phyloP scores from a whole-genome alignment of 2,113 vertebrate genomes.

The Myotis davidii region DNA sequence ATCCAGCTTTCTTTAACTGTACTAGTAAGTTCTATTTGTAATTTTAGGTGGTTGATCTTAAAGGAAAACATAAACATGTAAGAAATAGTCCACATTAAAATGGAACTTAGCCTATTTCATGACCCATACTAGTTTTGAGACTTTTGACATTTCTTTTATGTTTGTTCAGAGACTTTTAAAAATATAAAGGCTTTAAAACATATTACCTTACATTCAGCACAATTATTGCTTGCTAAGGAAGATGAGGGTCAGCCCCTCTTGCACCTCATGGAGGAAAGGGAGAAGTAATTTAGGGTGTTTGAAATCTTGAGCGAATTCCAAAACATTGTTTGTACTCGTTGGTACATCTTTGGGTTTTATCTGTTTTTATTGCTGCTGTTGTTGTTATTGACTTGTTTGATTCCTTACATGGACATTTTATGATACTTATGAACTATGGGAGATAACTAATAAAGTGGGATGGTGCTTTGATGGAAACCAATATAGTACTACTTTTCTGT shows the following conservation, averaged over 20 bases:
- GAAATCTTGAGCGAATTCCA: background rate
- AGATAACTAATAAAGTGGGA: background rate
- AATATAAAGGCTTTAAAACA: constrained; percentile 13
- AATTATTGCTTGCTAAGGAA: background rate
- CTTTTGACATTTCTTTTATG: background rate
- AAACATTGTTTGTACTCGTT: background rate
- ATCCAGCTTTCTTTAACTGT: constrained; percentile 12
- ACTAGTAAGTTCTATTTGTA: background rate
- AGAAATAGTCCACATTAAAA: background rate
- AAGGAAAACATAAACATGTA: constrained; percentile 31
- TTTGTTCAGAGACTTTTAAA: constrained; percentile 26
- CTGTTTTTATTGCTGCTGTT: constrained; percentile 13
- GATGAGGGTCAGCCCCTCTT: background rate
- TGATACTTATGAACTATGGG: background rate
- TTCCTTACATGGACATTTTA: background rate
- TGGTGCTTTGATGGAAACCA: background rate
- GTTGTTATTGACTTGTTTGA: background rate
- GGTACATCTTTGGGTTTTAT: background rate
- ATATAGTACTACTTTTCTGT: background rate
- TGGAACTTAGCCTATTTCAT: constrained; percentile 27
- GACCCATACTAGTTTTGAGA: background rate
- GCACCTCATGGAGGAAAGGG: background rate
- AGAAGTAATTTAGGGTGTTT: background rate
- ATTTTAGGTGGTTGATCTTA: constrained; percentile 43
- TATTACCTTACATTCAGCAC: background rate